Base-by-base conservation (phyloP, 92 coral and sea anemone genomes). In the Porites evermanni region DNA sequence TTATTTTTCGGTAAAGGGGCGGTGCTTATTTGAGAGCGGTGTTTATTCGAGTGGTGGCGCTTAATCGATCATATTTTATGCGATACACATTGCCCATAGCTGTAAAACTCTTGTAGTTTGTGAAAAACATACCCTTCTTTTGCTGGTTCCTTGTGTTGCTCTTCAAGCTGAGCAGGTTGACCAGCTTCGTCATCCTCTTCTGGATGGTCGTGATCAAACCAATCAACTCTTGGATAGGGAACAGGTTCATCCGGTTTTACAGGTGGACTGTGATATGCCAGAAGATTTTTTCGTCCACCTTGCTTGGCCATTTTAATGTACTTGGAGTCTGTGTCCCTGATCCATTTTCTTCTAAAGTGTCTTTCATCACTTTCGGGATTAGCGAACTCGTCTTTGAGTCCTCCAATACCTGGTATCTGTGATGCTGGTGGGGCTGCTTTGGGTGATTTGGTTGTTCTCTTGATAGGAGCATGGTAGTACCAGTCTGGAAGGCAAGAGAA, bases 251-350 rank as follows among this genome's bases (percentile, higher is more conserved):
- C 84, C 6, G 89, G 73, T 61, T 84, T 85, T 44, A 56, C 54
- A 6, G 93, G 91, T 20, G 95, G 94, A 6, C 88, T 91, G 73
- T 79, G 93, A 70, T 89, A 97, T 13, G 94, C 18, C 72, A 97
- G 75, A 23, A 97, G 90, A 63, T 93, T 90, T 64, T 87, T 91
- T 66, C 98, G 79, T 9, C 99, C 98, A 13, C 99, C 99, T 61
- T 86, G 94, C 67, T 97, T 97, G 16, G 99, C 99, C 58, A 97
- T 94, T 72, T 94, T 92, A 54, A 97, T 90, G 75, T 97, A 97
- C 67, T 97, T 91, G 16, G 99, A 95, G 77, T 97, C 99, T 58
- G 98, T 97, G 78, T 97, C 99, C 69, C 98, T 81, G n/a, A 93
- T 88, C 99, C 99, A 97, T 72, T 97, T 97, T 66, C 99, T 94